Percentiles rank a stretch among this genome's conserved stretches.
Evolutionary conservation across 2,888 invertebrate species (phyloP).

Genomic region (Lepidonotus clava): DNA sequence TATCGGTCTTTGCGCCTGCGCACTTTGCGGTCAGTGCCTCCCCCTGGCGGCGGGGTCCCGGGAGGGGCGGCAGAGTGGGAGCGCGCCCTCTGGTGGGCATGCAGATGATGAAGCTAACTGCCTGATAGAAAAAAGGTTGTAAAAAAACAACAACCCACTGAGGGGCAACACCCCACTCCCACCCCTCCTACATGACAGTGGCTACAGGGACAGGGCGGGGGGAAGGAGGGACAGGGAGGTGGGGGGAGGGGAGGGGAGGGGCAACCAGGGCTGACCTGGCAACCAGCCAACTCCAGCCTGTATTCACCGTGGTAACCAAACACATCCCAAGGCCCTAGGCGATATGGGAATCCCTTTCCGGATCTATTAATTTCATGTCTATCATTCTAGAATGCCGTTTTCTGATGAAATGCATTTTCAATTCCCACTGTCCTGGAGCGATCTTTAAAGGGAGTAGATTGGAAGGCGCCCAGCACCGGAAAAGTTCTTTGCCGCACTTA

Average conservation of each 20-base stretch:
- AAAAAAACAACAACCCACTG: no score
- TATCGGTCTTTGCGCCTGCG: not conserved
- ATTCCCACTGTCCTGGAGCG: not conserved
- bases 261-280: not conserved
- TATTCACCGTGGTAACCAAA: not conserved
- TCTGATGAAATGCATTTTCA: not conserved
- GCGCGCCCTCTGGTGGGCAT: not conserved
- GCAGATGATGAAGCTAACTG: slow-evolving; percentile 14
- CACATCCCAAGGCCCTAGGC: not conserved
- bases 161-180: not conserved
- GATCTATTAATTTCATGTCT: slow-evolving; percentile 12
- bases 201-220: not conserved
- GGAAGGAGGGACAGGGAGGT: not conserved
- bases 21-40: not conserved
- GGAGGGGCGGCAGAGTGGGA: not conserved
- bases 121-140: not conserved
- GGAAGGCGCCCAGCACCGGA: not conserved
- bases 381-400: not conserved
- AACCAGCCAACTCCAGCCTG: not conserved
- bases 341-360: not conserved
- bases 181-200: not conserved
- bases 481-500: not conserved
- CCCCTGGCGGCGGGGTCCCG: not conserved
- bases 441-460: not conserved
- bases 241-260: not conserved